phyloP scores from a whole-genome alignment of 1,140 invertebrate species.

The Sarcophaga bullata region DNA sequence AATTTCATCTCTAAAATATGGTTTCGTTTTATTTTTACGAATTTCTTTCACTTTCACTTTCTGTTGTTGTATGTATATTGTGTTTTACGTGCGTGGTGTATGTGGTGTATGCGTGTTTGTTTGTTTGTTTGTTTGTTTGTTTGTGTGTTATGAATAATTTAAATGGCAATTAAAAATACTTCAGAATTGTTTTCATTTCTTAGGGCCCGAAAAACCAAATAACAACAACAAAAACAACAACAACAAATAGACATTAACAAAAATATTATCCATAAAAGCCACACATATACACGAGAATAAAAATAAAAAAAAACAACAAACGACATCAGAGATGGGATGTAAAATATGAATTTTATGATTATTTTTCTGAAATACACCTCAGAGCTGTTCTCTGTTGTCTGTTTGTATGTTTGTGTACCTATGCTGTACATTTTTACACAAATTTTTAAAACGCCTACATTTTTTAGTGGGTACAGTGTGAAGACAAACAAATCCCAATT shows the following conservation, averaged over 20 bases:
- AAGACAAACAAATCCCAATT: too few species aligned
- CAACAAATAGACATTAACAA: slow-evolving; percentile 1
- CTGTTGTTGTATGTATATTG: too few species aligned
- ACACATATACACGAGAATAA: not conserved
- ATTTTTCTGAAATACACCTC: not conserved
- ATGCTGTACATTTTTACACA: too few species aligned
- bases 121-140: not conserved
- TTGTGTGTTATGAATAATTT: slow-evolving; percentile 1
- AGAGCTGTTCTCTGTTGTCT: not conserved
- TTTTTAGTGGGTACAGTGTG: too few species aligned
- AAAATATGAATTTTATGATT: not conserved
- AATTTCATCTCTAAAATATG: not conserved
- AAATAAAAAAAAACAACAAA: not conserved
- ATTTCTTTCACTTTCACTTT: not conserved
- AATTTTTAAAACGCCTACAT: too few species aligned
- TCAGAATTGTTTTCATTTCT: not conserved
- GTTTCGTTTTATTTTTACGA: not conserved
- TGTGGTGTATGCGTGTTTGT: not conserved
- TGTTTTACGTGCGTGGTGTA: not conserved
- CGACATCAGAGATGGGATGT: not conserved
- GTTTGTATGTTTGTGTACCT: too few species aligned
- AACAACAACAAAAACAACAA: not conserved
- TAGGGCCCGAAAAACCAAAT: not conserved
- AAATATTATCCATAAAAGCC: not conserved
- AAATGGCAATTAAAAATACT: slow-evolving; percentile 6